Conservation (phyloP, 2,797 vertebrate genomes). For the Steatocranus sp. region DNA sequence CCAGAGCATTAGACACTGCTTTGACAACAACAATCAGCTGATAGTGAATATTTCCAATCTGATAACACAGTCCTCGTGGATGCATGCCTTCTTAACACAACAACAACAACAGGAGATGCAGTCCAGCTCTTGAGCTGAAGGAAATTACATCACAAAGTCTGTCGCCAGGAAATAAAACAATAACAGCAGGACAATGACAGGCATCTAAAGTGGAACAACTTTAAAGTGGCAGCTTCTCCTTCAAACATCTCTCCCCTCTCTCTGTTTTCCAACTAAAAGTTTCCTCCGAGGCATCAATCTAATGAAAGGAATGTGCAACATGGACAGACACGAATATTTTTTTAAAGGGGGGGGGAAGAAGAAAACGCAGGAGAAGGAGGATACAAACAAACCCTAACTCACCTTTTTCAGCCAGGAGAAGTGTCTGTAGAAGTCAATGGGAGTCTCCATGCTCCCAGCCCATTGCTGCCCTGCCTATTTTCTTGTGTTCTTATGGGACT, state of each 20-base stretch:
- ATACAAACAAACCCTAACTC: conserved; percentile 50
- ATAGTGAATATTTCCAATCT: conserved; percentile 30
- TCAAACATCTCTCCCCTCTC: background rate
- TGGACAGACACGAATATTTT: background rate
- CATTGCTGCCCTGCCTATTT: conserved; percentile 76
- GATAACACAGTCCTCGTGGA: conserved; percentile 22
- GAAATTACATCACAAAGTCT: conserved; percentile 30
- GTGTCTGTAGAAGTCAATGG: conserved; percentile 95
- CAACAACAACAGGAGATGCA: conserved; percentile 1
- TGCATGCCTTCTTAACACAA: background rate
- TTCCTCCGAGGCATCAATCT: background rate
- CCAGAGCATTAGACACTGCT: background rate
- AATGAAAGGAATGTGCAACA: background rate
- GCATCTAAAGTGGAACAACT: background rate
- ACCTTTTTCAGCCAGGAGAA: conserved; percentile 95
- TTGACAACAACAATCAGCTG: conserved; percentile 42
- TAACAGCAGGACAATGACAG: conserved; percentile 7
- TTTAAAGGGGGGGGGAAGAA: background rate
- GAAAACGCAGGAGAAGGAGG: background rate
- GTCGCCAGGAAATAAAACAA: conserved; percentile 19
- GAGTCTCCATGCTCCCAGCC: conserved; percentile 90
- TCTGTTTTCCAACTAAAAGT: background rate
- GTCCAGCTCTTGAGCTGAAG: background rate
- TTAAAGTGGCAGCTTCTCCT: background rate
- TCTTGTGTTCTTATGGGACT: background rate